These are phyloP conservation scores for Pionites leucogaster DNA, from an alignment of 2,113 vertebrate species.

Conservation along the genomic window DNA sequence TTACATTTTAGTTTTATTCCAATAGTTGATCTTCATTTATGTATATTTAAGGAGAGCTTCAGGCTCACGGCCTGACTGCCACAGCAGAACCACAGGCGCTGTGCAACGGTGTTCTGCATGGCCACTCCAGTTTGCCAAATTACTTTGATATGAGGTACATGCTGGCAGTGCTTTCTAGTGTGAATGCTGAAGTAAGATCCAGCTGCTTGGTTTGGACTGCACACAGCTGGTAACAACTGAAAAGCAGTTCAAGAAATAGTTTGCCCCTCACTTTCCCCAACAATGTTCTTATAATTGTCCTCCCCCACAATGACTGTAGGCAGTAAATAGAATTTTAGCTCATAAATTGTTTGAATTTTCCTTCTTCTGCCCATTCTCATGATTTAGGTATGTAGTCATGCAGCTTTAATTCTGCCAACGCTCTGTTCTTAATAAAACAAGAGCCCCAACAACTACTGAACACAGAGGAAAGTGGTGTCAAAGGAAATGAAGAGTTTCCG, in stretches of 20 bases:
- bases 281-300: neutral
- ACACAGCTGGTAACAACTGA: neutral
- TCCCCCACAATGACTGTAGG: neutral
- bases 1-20: neutral
- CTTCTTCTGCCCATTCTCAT: neutral
- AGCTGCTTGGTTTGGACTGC: neutral
- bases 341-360: neutral
- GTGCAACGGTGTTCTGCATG: rapidly evolving
- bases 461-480: neutral
- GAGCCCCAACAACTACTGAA: neutral
- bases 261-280: neutral
- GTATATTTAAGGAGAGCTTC: neutral
- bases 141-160: neutral
- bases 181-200: neutral
- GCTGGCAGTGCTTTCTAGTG: neutral
- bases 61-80: too few relatives aligned
- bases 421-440: neutral
- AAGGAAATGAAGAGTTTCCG: neutral
- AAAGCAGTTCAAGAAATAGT: neutral
- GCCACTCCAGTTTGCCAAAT: rapidly evolving
- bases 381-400: neutral
- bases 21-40: neutral
- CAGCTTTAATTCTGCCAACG: neutral
- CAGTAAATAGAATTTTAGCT: neutral
- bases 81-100: neutral